Conservation (phyloP, 2,888 invertebrate species). For the Parnassius smintheus region DNA sequence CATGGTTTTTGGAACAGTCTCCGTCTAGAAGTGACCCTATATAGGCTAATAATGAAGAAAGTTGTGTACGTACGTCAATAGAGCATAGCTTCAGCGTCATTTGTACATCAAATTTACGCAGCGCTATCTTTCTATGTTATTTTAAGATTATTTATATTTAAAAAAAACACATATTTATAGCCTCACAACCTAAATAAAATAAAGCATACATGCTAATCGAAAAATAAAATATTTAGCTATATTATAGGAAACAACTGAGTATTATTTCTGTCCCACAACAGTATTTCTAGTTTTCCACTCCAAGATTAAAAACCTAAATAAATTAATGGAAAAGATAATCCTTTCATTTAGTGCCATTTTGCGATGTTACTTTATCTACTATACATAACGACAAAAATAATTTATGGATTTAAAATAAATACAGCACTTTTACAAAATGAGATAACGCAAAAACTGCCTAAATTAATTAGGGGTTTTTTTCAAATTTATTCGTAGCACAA, state of each 20-base stretch:
- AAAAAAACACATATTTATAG: not conserved
- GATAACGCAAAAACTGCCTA: not conserved
- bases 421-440: not conserved
- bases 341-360: constrained; percentile 7
- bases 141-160: not conserved
- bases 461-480: not conserved
- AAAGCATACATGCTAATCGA: constrained; percentile 13
- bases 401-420: not conserved
- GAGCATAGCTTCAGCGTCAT: too few species aligned
- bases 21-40: too few species aligned
- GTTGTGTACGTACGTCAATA: too few species aligned
- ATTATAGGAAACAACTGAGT: constrained; percentile 56
- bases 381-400: not conserved
- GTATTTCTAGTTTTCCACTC: constrained; percentile 12
- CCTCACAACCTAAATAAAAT: constrained; percentile 31
- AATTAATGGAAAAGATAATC: constrained; percentile 5
- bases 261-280: constrained; percentile 35
- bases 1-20: too few species aligned
- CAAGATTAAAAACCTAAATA: not conserved
- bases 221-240: constrained; percentile 24
- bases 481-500: not conserved
- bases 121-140: too few species aligned
- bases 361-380: not conserved
- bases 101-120: too few species aligned
- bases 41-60: too few species aligned